Evolutionary conservation across 2,113 vertebrate genomes (phyloP), one percentile per base, ranked within the genome.

Genomic region (Ondatra zibethicus): DNA sequence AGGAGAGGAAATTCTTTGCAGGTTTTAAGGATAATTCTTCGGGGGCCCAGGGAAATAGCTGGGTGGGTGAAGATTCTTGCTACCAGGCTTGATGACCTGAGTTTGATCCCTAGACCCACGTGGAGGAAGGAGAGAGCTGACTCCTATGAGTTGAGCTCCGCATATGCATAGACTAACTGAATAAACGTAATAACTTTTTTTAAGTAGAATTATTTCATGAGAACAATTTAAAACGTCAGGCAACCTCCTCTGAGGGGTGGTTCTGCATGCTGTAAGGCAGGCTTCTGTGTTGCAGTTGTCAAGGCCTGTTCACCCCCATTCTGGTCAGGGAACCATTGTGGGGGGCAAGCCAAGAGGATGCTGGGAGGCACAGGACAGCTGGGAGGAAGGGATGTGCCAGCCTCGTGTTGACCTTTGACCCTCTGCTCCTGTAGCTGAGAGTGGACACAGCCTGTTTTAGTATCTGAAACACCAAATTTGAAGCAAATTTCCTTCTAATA

Each of bases 381-480:
- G 52, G 61, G 63, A 47, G 21, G 5, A 42, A 87, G 31, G 33
- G 23, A 6, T 58, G 55, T 76, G 33, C 66, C 61, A 5, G 36
- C 39, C 45, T 65, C 33, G 72, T 72, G 81, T 39, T 50, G 27
- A 25, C 31, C 42, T 4, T 42, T 36, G 75, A 52, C 25, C 66
- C 50, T 50, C 50, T 50, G 50, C 50, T 50, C 50, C 50, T 7
- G 10, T 52, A 78, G n/a, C 73, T 80, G 66, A 36, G 45, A 75
- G 29, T 52, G 2, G 0, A 42, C 55, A 55, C 4, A 21, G 11
- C 10, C 80, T 65, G n/a, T 52, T 87, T 68, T n/a, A 68, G 63
- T n/a, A 39, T 88, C 91, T 50, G 17, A 93, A 93, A 89, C 88
- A 52, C 68, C 25, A 33, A 84, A 66, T 80, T 72, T 95, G 36